Evolutionary conservation across 2,888 invertebrate genomes (phyloP).

Genomic region (Deilephila elpenor): DNA sequence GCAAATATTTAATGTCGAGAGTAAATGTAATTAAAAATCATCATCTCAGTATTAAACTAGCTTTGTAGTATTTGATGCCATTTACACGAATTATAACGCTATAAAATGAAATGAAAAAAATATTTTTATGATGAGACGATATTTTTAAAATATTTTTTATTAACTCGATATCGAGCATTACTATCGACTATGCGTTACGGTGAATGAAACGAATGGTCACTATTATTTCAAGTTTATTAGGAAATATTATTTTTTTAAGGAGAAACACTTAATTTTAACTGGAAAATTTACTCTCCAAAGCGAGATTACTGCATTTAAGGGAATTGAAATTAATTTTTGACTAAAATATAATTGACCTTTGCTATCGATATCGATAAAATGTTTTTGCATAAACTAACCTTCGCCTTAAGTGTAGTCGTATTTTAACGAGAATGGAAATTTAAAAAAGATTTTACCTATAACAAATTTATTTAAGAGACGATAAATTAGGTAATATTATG

Average conservation of each 20-base stretch:
- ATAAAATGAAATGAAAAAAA: slow-evolving; percentile 45
- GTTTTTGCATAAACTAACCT: slow-evolving; percentile 32
- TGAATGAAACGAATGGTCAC: slow-evolving; percentile 16
- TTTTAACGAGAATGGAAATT: slow-evolving; percentile 16
- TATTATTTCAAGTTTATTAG: neutral
- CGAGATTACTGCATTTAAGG: slow-evolving; percentile 25
- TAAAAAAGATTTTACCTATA: slow-evolving; percentile 38
- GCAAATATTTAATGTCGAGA: slow-evolving; percentile 37
- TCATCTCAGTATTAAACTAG: slow-evolving; percentile 78
- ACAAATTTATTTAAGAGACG: slow-evolving; percentile 60
- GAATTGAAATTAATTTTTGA: slow-evolving; percentile 23
- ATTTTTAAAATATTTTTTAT: slow-evolving; percentile 54
- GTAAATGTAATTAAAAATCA: slow-evolving; percentile 47
- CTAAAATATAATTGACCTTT: slow-evolving; percentile 3
- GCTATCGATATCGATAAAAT: slow-evolving; percentile 34
- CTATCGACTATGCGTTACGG: slow-evolving; percentile 36
- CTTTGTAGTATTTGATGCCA: slow-evolving; percentile 75
- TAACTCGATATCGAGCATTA: slow-evolving; percentile 54
- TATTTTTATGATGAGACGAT: slow-evolving; percentile 50
- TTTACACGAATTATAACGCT: slow-evolving; percentile 57
- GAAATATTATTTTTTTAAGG: neutral
- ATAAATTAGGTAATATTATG: slow-evolving; percentile 60
- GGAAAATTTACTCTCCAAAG: slow-evolving; percentile 6
- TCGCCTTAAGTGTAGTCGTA: slow-evolving; percentile 36
- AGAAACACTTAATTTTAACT: slow-evolving; percentile 9